Conservation (phyloP, 2,888 invertebrate species). For the Protophormia terraenovae region DNA sequence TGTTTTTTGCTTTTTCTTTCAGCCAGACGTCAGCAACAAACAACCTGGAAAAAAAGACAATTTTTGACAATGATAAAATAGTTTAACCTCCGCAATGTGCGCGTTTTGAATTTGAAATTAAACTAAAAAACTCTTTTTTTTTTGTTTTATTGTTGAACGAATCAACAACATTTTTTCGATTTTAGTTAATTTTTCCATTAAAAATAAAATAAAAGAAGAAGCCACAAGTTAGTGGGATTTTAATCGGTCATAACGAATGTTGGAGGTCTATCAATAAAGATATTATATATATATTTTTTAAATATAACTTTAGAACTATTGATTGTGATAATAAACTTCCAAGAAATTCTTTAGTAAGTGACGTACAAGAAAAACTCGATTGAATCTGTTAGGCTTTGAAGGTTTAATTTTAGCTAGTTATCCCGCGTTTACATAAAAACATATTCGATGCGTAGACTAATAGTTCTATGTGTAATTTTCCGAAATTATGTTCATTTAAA, state of each 20-base stretch:
- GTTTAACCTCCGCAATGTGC: conserved; percentile 79
- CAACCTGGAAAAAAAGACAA: conserved; percentile 74
- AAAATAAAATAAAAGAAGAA: conserved; percentile 12
- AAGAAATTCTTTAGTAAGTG: no score
- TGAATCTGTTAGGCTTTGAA: no score
- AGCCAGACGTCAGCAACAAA: conserved; percentile 53
- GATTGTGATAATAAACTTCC: no score
- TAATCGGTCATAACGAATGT: background rate
- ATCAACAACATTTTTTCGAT: conserved; percentile 31
- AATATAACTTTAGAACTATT: no score
- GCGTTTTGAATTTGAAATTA: conserved; percentile 79
- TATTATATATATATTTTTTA: no score
- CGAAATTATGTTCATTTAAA: no score
- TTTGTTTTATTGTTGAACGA: conserved; percentile 25
- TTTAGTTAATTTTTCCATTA: conserved; percentile 44
- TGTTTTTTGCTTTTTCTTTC: background rate
- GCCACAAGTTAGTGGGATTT: background rate
- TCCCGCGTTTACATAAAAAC: no score
- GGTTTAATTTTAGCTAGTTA: no score
- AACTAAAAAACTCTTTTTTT: conserved; percentile 52
- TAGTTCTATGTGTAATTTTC: no score
- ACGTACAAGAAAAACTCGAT: no score
- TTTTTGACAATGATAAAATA: conserved; percentile 80
- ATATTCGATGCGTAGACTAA: no score
- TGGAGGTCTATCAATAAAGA: background rate